phyloP scores from a whole-genome alignment of 2,797 vertebrate genomes.

The Tapera naevia region DNA sequence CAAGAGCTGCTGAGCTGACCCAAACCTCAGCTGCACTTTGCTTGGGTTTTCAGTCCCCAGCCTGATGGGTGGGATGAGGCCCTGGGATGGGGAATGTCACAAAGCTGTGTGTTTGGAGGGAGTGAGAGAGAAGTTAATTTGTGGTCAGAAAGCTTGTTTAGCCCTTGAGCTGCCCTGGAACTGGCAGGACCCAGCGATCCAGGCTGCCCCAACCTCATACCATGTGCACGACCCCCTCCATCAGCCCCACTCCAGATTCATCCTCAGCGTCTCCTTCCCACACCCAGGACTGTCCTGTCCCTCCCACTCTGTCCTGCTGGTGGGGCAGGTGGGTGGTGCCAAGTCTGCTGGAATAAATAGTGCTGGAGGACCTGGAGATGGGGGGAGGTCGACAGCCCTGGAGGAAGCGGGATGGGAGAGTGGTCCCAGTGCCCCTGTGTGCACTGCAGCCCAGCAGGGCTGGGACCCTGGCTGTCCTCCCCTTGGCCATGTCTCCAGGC shows the following conservation, averaged over 20 bases:
- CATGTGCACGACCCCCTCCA: neutral
- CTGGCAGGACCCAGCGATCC: neutral
- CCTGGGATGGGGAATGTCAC: neutral
- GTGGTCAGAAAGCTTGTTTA: neutral
- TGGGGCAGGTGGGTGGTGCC: neutral
- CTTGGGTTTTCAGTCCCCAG: neutral
- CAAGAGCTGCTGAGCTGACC: slow-evolving; percentile 14
- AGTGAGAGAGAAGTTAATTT: neutral
- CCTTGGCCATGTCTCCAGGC: neutral
- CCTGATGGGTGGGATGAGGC: neutral
- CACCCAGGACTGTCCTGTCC: neutral
- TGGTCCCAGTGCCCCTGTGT: fast-evolving
- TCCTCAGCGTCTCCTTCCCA: neutral
- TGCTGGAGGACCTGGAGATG: neutral
- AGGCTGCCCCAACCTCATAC: neutral
- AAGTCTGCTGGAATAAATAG: neutral
- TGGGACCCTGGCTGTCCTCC: neutral
- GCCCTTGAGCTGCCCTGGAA: neutral
- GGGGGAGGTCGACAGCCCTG: neutral
- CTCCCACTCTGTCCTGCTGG: neutral
- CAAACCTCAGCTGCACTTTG: slow-evolving; percentile 24
- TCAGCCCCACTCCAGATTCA: neutral
- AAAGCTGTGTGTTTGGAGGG: neutral
- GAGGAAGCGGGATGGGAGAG: fast-evolving
- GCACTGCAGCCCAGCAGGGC: neutral